A percentile compares a stretch with the other conserved stretches of the same genome.
Conservation (phyloP, 2,888 invertebrate genomes). For the Aplocera efformata region DNA sequence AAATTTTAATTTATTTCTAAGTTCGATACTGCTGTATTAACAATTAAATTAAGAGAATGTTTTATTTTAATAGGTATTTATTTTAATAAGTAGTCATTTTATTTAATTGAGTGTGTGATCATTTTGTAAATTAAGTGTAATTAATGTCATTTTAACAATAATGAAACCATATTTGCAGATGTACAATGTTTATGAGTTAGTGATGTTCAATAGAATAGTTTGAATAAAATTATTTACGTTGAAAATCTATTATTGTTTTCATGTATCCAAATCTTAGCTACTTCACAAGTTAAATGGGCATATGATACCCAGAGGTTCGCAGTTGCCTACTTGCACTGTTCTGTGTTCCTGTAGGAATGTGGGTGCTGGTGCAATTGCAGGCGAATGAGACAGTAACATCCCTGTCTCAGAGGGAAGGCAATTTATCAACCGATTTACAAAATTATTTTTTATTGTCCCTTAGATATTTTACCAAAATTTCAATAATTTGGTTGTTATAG, state of each 20-base stretch:
- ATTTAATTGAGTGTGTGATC: constrained; percentile 66
- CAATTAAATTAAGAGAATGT: constrained; percentile 59
- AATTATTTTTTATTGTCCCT: too few relatives aligned
- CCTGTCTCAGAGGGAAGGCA: too few relatives aligned
- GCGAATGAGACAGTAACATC: too few relatives aligned
- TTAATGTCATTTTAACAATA: constrained; percentile 53
- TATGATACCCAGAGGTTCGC: too few relatives aligned
- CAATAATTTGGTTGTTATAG: too few relatives aligned
- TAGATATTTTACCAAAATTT: too few relatives aligned
- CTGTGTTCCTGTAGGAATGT: too few relatives aligned
- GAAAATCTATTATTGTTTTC: constrained; percentile 68
- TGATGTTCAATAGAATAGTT: constrained; percentile 80
- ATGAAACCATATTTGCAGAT: constrained; percentile 77
- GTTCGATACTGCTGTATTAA: constrained; percentile 65
- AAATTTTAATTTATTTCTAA: constrained; percentile 54
- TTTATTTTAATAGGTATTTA: constrained; percentile 74
- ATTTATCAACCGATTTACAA: too few relatives aligned
- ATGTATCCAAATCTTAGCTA: too few relatives aligned
- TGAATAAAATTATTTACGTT: constrained; percentile 81
- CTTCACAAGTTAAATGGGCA: too few relatives aligned
- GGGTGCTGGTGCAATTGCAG: too few relatives aligned
- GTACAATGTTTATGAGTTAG: constrained; percentile 80
- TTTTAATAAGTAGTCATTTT: constrained; percentile 73
- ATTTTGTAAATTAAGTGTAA: constrained; percentile 66
- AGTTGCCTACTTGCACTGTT: too few relatives aligned